Conservation (phyloP, 92 coral and sea anemone species). For the Actinostola sp. region DNA sequence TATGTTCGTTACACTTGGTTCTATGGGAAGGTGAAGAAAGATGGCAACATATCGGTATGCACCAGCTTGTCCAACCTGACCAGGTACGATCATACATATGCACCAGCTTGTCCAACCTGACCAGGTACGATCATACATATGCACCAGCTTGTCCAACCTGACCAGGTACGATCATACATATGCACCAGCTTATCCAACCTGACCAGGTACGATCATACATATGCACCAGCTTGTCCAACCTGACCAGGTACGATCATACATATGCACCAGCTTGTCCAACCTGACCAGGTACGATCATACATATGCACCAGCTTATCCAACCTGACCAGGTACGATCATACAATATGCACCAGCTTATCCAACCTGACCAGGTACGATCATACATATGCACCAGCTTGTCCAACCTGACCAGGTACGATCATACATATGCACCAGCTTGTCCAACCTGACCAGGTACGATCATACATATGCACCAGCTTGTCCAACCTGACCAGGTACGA, state of each 20-base stretch:
- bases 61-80: conserved; percentile 89
- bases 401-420: too few relatives aligned
- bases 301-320: conserved; percentile 92
- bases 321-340: too few relatives aligned
- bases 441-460: conserved; percentile 87
- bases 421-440: conserved; percentile 97
- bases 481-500: conserved; percentile 89
- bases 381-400: conserved; percentile 94
- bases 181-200: conserved; percentile 95
- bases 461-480: conserved; percentile 96
- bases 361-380: too few relatives aligned
- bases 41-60: conserved; percentile 95
- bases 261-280: conserved; percentile 94
- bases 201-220: too few relatives aligned
- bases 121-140: too few relatives aligned
- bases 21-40: conserved; percentile 91
- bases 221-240: conserved; percentile 97
- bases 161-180: too few relatives aligned
- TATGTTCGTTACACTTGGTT: conserved; percentile 85
- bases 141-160: conserved; percentile 95
- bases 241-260: too few relatives aligned
- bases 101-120: too few relatives aligned
- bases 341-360: conserved; percentile 95
- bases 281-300: too few relatives aligned
- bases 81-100: conserved; percentile 61